Percentiles rank a stretch among this genome's conserved stretches.
phyloP scores from a whole-genome alignment of 2,113 vertebrate species.

The Geococcyx californianus region DNA sequence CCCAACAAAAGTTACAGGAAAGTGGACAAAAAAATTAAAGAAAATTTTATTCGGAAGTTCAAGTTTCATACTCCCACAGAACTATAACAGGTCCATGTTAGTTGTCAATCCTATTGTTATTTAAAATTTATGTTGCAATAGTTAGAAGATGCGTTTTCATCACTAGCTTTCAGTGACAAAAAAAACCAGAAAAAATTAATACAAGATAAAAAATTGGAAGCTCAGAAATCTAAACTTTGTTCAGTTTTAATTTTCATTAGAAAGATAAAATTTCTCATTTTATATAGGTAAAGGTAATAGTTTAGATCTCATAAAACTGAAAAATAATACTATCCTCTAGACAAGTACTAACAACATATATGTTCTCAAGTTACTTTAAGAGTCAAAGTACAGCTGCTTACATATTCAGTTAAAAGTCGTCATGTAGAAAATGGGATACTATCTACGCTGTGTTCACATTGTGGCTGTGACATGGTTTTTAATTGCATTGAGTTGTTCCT shows the following conservation, averaged over 20 bases:
- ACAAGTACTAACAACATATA: neutral
- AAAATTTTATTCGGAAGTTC: neutral
- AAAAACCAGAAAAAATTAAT: neutral
- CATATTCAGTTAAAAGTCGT: neutral
- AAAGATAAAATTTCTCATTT: neutral
- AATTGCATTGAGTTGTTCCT: neutral
- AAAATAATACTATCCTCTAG: neutral
- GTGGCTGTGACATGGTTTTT: neutral
- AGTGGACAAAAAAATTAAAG: neutral
- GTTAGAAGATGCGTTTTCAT: neutral
- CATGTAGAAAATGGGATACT: neutral
- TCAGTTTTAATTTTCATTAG: neutral
- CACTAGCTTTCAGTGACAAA: neutral
- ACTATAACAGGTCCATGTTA: neutral
- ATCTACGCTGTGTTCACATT: neutral
- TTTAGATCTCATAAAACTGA: neutral
- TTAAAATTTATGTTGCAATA: neutral
- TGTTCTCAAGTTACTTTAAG: neutral
- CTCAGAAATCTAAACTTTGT: neutral
- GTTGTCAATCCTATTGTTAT: neutral
- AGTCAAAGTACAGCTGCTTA: neutral
- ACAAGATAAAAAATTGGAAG: neutral
- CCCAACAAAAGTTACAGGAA: neutral
- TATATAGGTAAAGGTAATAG: neutral
- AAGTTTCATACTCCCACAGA: neutral